Conservation (phyloP, 2,888 invertebrate genomes). For the Pasiphila rectangulata region DNA sequence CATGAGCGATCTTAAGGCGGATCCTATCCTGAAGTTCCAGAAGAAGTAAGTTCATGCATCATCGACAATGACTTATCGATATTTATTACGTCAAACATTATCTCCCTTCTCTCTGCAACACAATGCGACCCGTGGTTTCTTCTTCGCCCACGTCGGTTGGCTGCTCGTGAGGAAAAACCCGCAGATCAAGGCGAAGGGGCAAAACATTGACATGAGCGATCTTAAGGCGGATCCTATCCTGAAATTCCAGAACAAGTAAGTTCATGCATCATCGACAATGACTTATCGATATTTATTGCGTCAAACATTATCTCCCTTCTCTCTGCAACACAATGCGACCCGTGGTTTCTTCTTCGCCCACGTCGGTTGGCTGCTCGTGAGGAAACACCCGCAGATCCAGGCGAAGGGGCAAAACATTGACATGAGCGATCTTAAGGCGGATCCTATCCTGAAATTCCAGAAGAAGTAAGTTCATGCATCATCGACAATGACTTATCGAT, state of each 20-base stretch:
- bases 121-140: constrained; percentile 95
- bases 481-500: no score
- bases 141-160: constrained; percentile 98
- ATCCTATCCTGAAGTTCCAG: constrained; percentile 91
- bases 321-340: constrained; percentile 94
- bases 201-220: constrained; percentile 91
- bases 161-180: constrained; percentile 94
- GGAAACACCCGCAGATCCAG: constrained; percentile 94
- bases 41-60: constrained; percentile 87
- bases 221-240: constrained; percentile 89
- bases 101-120: no score
- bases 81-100: no score
- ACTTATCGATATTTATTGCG: no score
- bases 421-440: constrained; percentile 88
- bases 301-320: no score
- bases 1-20: constrained; percentile 88
- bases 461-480: constrained; percentile 87
- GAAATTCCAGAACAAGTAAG: constrained; percentile 91
- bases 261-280: no score
- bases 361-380: constrained; percentile 94
- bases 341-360: constrained; percentile 98
- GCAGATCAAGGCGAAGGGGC: constrained; percentile 92
- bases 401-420: constrained; percentile 92
- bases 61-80: no score
- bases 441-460: constrained; percentile 91